These are phyloP conservation scores for Myzus persicae DNA, from an alignment of 1,140 invertebrate species.

Conservation along the genomic window DNA sequence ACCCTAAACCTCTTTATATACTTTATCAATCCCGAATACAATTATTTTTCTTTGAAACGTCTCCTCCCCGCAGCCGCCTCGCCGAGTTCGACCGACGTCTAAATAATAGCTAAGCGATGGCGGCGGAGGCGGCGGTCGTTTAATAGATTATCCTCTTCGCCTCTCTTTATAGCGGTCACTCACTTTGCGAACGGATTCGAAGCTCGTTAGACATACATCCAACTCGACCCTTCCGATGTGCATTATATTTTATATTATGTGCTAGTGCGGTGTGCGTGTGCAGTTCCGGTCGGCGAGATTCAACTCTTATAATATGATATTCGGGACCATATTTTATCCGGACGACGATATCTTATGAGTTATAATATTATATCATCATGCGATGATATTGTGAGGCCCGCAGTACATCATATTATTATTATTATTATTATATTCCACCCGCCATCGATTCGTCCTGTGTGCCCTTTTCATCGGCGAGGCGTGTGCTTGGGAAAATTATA, in stretches of 20 bases:
- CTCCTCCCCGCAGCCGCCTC: neutral
- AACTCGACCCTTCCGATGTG: slow-evolving; percentile 25
- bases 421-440: slow-evolving; percentile 2
- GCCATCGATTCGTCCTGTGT: neutral
- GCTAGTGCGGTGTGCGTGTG: neutral
- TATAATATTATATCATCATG: neutral
- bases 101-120: slow-evolving; percentile 6
- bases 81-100: neutral
- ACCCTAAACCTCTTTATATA: slow-evolving; percentile 48
- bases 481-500: neutral
- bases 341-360: neutral
- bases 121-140: neutral
- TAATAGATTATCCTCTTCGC: slow-evolving; percentile 54
- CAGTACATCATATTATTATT: neutral
- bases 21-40: slow-evolving; percentile 53
- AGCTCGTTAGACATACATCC: slow-evolving; percentile 43
- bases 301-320: neutral
- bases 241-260: neutral
- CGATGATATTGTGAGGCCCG: neutral
- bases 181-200: slow-evolving; percentile 55
- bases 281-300: slow-evolving; percentile 12
- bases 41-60: slow-evolving; percentile 58
- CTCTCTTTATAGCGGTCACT: neutral
- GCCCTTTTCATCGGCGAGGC: neutral
- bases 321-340: neutral